Conservation (phyloP, 2,888 invertebrate genomes). For the Conchocele bisecta region DNA sequence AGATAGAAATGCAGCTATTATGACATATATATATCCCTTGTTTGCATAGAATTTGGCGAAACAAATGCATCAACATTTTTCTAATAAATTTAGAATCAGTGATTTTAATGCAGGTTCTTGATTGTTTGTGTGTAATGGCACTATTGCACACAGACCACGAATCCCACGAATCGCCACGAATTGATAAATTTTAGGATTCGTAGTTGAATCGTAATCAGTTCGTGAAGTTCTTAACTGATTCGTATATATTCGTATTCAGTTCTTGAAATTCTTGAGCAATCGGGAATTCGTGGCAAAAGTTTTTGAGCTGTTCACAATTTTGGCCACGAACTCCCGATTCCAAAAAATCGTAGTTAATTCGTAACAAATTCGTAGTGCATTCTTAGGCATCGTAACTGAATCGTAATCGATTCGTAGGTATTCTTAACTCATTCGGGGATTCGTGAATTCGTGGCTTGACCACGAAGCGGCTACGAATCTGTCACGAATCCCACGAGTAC, state of each 20-base stretch:
- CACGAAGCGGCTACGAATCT: conserved; percentile 29
- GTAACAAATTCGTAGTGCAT: conserved; percentile 23
- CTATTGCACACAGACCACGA: conserved; percentile 7
- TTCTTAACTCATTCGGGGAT: conserved; percentile 30
- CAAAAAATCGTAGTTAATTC: conserved; percentile 29
- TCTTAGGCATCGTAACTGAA: conserved; percentile 17
- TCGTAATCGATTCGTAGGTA: conserved; percentile 15
- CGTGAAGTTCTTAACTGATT: conserved; percentile 3
- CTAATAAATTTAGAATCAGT: too few species aligned
- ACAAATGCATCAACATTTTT: too few species aligned
- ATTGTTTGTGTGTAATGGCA: too few species aligned
- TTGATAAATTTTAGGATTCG: conserved; percentile 22
- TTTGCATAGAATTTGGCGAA: too few species aligned
- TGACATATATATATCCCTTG: too few species aligned
- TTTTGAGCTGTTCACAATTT: conserved; percentile 35
- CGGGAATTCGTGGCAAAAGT: conserved; percentile 6
- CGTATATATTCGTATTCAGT: background rate
- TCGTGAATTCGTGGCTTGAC: conserved; percentile 10
- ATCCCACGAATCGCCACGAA: conserved; percentile 24
- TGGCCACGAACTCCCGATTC: conserved; percentile 23
- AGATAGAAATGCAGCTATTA: too few species aligned
- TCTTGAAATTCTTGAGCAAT: too few species aligned
- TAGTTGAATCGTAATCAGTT: too few species aligned
- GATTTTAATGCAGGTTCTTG: too few species aligned
- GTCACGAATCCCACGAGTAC: conserved; percentile 32